phyloP scores from a whole-genome alignment of 2,797 vertebrate genomes.

The Gadopsis marmoratus region DNA sequence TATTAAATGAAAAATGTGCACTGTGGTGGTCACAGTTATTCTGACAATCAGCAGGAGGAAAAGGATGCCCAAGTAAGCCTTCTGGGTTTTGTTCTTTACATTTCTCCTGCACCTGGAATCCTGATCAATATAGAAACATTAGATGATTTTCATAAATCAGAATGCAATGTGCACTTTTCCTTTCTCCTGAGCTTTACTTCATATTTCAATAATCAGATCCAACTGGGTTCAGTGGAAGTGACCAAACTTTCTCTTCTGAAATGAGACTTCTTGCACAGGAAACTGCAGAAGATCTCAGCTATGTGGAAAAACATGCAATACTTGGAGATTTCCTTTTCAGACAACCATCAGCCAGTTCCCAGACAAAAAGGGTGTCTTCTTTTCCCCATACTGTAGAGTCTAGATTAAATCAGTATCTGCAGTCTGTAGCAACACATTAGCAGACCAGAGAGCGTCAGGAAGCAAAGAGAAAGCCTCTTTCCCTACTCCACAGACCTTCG shows the following conservation, averaged over 20 bases:
- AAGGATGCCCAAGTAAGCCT: slow-evolving; percentile 41
- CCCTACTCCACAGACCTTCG: slow-evolving; percentile 29
- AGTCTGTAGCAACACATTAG: slow-evolving; percentile 49
- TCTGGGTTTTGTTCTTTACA: slow-evolving; percentile 26
- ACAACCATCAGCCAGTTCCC: slow-evolving; percentile 41
- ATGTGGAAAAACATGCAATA: slow-evolving; percentile 15
- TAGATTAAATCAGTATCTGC: slow-evolving; percentile 62
- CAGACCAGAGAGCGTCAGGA: slow-evolving; percentile 50
- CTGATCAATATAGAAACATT: slow-evolving; percentile 42
- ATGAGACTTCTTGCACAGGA: slow-evolving; percentile 15
- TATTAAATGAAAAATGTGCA: slow-evolving; percentile 77
- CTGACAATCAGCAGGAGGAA: slow-evolving; percentile 69
- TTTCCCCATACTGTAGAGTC: not conserved
- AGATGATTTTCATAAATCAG: slow-evolving; percentile 13
- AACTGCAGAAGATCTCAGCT: slow-evolving; percentile 26
- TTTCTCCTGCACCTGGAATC: slow-evolving; percentile 68
- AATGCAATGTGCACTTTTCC: slow-evolving; percentile 8
- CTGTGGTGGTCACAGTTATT: slow-evolving; percentile 73
- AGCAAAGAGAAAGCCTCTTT: slow-evolving; percentile 42
- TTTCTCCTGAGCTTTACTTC: slow-evolving; percentile 9
- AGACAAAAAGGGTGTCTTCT: slow-evolving; percentile 42
- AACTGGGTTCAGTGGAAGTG: not conserved
- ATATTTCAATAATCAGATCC: slow-evolving; percentile 32
- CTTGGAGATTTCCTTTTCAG: slow-evolving; percentile 25
- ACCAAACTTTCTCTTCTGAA: slow-evolving; percentile 8